These are phyloP conservation scores for Onychostoma macrolepis DNA, from an alignment of 2,113 vertebrate species.

Conservation along the genomic window DNA sequence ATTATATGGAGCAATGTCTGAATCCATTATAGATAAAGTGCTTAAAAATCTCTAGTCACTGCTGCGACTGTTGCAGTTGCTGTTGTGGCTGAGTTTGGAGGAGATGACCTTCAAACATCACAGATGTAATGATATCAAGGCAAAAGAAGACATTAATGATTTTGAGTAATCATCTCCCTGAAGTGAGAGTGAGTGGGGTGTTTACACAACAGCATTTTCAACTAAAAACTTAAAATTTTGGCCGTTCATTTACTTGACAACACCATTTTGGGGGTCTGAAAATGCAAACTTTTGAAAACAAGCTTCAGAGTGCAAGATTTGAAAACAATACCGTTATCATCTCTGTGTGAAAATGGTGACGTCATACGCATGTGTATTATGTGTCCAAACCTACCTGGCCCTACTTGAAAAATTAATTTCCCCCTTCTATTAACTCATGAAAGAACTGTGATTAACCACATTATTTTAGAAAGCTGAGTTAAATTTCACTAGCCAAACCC, in stretches of 20 bases:
- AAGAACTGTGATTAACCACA: no score
- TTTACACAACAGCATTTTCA: background rate
- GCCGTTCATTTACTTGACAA: background rate
- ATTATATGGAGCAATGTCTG: background rate
- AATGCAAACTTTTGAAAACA: background rate
- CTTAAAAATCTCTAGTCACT: background rate
- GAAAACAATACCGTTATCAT: no score
- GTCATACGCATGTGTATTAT: no score
- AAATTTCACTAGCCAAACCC: no score
- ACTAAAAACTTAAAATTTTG: background rate
- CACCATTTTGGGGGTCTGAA: background rate
- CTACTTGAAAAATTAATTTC: no score
- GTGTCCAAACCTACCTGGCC: no score
- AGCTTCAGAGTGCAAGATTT: background rate
- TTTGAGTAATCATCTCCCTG: background rate
- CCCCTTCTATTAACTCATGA: no score
- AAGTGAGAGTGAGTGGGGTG: background rate
- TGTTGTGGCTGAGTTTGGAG: background rate
- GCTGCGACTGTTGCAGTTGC: background rate
- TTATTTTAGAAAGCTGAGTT: no score
- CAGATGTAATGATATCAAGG: background rate
- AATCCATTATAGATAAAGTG: background rate
- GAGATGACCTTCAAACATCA: background rate
- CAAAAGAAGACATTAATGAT: background rate
- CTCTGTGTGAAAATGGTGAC: no score